These are phyloP conservation scores for Ceramica pisi DNA, from an alignment of 2,888 invertebrate species.

Conservation along the genomic window DNA sequence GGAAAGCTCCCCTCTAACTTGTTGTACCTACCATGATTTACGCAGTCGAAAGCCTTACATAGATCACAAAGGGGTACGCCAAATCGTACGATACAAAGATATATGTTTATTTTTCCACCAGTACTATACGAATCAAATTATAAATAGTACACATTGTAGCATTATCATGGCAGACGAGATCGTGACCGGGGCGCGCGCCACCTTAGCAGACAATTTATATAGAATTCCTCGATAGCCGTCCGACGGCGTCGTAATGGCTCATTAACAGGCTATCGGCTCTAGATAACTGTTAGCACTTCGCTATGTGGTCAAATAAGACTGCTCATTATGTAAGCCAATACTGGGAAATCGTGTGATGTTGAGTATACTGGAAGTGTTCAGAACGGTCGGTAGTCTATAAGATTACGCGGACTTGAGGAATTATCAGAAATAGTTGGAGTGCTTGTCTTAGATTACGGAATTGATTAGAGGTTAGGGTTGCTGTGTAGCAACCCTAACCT, in stretches of 20 bases:
- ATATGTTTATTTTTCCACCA: conserved; percentile 11
- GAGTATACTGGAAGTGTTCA: conserved; percentile 13
- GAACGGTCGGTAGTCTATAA: background rate
- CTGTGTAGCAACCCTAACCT: too few relatives aligned
- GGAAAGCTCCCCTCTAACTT: too few relatives aligned
- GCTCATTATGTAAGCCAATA: conserved; percentile 40
- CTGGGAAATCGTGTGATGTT: conserved; percentile 18
- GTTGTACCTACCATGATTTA: background rate
- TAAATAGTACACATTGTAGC: conserved; percentile 47
- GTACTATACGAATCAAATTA: conserved; percentile 38
- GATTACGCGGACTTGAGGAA: conserved; percentile 6
- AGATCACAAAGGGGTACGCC: conserved; percentile 10
- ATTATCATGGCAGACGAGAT: conserved; percentile 72
- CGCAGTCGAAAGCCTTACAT: conserved; percentile 18
- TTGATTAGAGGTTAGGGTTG: background rate
- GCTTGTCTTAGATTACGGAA: background rate
- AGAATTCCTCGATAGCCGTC: conserved; percentile 66
- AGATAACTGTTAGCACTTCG: conserved; percentile 49
- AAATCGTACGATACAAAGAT: background rate
- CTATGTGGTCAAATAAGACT: conserved; percentile 26
- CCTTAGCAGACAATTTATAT: conserved; percentile 65
- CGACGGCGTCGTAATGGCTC: conserved; percentile 50
- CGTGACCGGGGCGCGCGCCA: conserved; percentile 73
- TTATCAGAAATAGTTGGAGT: background rate
- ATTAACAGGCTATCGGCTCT: conserved; percentile 53